These are phyloP conservation scores for Microtus ochrogaster DNA, from an alignment of 2,113 vertebrate genomes.

Conservation along the genomic window DNA sequence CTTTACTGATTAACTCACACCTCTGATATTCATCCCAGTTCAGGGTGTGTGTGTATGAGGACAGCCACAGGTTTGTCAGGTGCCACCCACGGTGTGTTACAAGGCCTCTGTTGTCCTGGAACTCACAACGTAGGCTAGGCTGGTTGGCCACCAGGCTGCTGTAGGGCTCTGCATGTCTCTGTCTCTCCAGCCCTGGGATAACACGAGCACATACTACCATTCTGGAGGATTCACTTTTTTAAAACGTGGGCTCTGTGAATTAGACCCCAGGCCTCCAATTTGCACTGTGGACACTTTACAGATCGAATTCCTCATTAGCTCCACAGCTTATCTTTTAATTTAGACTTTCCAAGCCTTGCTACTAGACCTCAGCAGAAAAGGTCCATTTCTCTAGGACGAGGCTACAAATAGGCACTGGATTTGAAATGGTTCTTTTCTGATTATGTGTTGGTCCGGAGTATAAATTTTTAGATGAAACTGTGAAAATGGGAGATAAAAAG, in stretches of 20 bases:
- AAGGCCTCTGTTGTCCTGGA: neutral
- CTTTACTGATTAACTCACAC: rapidly evolving
- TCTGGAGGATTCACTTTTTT: neutral
- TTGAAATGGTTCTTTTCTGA: neutral
- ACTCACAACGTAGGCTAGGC: neutral
- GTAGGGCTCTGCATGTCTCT: no score
- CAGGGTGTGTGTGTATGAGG: neutral
- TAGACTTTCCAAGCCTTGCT: neutral
- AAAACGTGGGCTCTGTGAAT: no score
- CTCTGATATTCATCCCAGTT: neutral
- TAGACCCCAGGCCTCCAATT: neutral
- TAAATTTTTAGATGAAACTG: neutral
- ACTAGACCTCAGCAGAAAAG: neutral
- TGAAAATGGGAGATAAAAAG: neutral
- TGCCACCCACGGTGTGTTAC: neutral
- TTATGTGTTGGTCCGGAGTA: neutral
- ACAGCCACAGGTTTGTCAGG: neutral
- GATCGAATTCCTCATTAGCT: neutral
- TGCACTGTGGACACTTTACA: neutral
- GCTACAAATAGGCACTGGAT: neutral
- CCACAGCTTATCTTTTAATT: neutral
- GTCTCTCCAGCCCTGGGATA: neutral
- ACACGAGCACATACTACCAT: neutral
- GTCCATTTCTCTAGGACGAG: neutral
- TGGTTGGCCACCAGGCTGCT: neutral